Percentiles rank a stretch among this genome's conserved stretches.
Conservation (phyloP, 2,797 vertebrate species). For the Microchirus variegatus region DNA sequence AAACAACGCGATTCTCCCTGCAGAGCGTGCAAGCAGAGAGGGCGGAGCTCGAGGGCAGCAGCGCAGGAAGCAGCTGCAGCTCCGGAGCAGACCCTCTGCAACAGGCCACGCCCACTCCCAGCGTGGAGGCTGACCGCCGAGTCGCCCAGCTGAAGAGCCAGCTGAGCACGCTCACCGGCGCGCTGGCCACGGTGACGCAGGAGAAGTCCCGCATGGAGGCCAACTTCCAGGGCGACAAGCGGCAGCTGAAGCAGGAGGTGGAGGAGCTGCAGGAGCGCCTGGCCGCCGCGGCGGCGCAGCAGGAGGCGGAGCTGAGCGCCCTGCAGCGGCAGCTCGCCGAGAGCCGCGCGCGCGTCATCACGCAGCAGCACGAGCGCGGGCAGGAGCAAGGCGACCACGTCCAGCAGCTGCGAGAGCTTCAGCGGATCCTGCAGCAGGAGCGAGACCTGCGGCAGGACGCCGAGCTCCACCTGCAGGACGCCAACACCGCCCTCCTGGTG, state of each 20-base stretch:
- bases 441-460: constrained; percentile 84
- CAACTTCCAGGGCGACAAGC: constrained; percentile 91
- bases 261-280: constrained; percentile 83
- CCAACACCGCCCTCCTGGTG: constrained; percentile 70
- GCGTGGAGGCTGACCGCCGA: constrained; percentile 77
- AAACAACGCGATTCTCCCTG: not conserved
- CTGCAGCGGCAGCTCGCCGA: constrained; percentile 87
- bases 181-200: constrained; percentile 90
- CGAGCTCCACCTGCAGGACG: constrained; percentile 85
- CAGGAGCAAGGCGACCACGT: constrained; percentile 91
- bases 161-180: constrained; percentile 88
- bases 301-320: constrained; percentile 75
- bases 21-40: constrained; percentile 41
- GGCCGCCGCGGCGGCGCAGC: constrained; percentile 51
- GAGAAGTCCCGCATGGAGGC: constrained; percentile 98
- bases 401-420: constrained; percentile 90
- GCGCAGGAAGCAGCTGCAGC: constrained; percentile 63
- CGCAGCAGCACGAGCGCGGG: constrained; percentile 90
- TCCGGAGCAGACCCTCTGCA: constrained; percentile 44
- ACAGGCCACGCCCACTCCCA: constrained; percentile 15
- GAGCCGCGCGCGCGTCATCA: constrained; percentile 87
- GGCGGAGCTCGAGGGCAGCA: constrained; percentile 65
- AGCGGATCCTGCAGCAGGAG: constrained; percentile 90
- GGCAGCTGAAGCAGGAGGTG: constrained; percentile 88
- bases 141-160: constrained; percentile 85